phyloP scores from a whole-genome alignment of 1,140 invertebrate species.

The Matsumurasca onukii region DNA sequence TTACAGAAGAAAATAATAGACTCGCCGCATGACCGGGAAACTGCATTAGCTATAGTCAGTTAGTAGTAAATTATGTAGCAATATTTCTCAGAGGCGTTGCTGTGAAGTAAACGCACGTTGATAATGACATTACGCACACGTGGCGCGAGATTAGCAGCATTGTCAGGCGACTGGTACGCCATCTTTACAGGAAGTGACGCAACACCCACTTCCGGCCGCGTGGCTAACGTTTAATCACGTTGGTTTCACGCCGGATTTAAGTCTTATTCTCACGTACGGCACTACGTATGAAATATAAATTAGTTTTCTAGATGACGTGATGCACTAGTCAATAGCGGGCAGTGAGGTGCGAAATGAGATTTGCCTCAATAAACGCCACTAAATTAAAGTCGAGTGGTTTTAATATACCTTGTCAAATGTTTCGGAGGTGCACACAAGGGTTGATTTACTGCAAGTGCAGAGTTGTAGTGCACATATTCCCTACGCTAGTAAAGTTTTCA shows the following conservation, averaged over 20 bases:
- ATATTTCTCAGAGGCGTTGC: constrained; percentile 1
- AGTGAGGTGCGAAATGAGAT: constrained; percentile 19
- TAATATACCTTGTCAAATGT: too few species aligned
- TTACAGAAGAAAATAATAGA: too few species aligned
- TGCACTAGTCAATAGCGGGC: not conserved
- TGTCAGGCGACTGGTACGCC: not conserved
- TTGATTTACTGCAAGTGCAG: too few species aligned
- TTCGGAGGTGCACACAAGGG: too few species aligned
- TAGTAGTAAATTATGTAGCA: constrained; percentile 4
- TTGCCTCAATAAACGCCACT: constrained; percentile 13
- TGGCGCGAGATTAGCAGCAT: not conserved
- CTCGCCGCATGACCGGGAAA: not conserved
- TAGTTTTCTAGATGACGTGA: not conserved
- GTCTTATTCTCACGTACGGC: constrained; percentile 13
- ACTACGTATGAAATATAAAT: constrained; percentile 21
- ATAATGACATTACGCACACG: constrained; percentile 17
- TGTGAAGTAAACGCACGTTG: constrained; percentile 3
- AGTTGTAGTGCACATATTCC: too few species aligned
- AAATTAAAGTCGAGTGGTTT: constrained; percentile 14
- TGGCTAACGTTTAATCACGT: constrained; percentile 16
- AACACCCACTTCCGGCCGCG: constrained; percentile 12
- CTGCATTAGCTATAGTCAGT: constrained; percentile 3
- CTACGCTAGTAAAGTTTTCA: too few species aligned
- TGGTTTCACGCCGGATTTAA: constrained; percentile 22
- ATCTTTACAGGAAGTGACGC: constrained; percentile 19